Percentiles rank a stretch among this genome's conserved stretches.
Conservation (phyloP, 2,113 vertebrate genomes). For the Oophaga pumilio region DNA sequence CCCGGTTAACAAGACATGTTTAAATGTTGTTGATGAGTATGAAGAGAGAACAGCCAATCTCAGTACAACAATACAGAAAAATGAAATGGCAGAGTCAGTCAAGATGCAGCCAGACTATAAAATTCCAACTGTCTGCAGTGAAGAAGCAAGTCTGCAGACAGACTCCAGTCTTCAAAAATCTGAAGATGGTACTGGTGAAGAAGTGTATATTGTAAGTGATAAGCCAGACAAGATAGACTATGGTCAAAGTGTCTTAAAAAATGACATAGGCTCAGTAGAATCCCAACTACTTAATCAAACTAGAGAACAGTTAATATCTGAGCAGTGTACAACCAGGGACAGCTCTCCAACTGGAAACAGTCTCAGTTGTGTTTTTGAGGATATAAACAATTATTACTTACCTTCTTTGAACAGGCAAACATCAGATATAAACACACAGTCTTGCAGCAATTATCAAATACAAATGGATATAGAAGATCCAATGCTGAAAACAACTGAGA, state of each 20-base stretch:
- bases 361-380: slow-evolving; percentile 51
- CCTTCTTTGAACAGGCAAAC: slow-evolving; percentile 59
- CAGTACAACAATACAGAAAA: slow-evolving; percentile 52
- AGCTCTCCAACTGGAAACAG: slow-evolving; percentile 60
- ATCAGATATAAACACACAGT: slow-evolving; percentile 53
- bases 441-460: slow-evolving; percentile 18
- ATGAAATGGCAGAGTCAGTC: slow-evolving; percentile 49
- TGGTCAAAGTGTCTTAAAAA: slow-evolving; percentile 58
- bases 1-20: slow-evolving; percentile 13
- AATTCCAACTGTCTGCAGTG: slow-evolving; percentile 55
- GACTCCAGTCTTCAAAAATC: slow-evolving; percentile 48
- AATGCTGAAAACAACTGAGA: slow-evolving; percentile 37
- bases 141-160: slow-evolving; percentile 53
- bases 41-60: slow-evolving; percentile 59
- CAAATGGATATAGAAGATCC: slow-evolving; percentile 58
- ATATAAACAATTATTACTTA: slow-evolving; percentile 62
- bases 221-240: slow-evolving; percentile 46
- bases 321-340: slow-evolving; percentile 57
- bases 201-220: slow-evolving; percentile 57
- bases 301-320: slow-evolving; percentile 60
- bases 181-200: slow-evolving; percentile 54
- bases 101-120: slow-evolving; percentile 60
- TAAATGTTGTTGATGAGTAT: slow-evolving; percentile 59
- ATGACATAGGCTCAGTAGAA: slow-evolving; percentile 53
- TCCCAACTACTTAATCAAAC: slow-evolving; percentile 57